These are phyloP conservation scores for Ennomos erosarius DNA, from an alignment of 2,888 invertebrate species.

Conservation along the genomic window DNA sequence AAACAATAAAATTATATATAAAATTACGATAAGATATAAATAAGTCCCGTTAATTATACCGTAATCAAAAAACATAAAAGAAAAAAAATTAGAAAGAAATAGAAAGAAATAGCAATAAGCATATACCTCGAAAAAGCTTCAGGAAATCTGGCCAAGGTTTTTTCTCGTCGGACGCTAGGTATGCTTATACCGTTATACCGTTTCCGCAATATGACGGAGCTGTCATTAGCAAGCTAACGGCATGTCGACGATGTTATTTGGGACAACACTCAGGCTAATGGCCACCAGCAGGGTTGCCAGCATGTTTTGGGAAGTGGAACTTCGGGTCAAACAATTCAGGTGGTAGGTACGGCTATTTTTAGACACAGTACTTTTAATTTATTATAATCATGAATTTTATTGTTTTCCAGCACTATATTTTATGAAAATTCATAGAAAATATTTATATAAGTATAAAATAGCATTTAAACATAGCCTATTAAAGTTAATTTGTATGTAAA, in stretches of 20 bases:
- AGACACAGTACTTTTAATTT: neutral
- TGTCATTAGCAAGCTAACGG: constrained; percentile 52
- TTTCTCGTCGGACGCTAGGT: constrained; percentile 20
- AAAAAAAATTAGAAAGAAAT: too few relatives aligned
- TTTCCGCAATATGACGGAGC: constrained; percentile 48
- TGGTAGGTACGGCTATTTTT: constrained; percentile 7
- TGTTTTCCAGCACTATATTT: too few relatives aligned
- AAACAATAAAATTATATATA: too few relatives aligned
- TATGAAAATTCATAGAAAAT: too few relatives aligned
- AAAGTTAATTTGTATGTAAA: too few relatives aligned
- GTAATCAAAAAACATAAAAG: too few relatives aligned
- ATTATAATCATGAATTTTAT: too few relatives aligned
- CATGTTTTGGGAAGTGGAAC: constrained; percentile 9
- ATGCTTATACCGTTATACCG: constrained; percentile 26
- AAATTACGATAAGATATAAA: too few relatives aligned
- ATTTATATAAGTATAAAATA: too few relatives aligned
- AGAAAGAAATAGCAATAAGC: too few relatives aligned
- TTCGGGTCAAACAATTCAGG: constrained; percentile 14
- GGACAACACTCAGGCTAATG: constrained; percentile 60
- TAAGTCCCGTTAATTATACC: too few relatives aligned
- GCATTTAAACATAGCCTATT: too few relatives aligned
- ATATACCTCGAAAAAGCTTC: constrained; percentile 1
- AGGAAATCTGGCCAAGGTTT: constrained; percentile 20
- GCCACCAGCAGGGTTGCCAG: constrained; percentile 25
- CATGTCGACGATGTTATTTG: constrained; percentile 53